These are phyloP conservation scores for Tetranychus piercei DNA, from an alignment of 2,888 invertebrate genomes.

Conservation along the genomic window DNA sequence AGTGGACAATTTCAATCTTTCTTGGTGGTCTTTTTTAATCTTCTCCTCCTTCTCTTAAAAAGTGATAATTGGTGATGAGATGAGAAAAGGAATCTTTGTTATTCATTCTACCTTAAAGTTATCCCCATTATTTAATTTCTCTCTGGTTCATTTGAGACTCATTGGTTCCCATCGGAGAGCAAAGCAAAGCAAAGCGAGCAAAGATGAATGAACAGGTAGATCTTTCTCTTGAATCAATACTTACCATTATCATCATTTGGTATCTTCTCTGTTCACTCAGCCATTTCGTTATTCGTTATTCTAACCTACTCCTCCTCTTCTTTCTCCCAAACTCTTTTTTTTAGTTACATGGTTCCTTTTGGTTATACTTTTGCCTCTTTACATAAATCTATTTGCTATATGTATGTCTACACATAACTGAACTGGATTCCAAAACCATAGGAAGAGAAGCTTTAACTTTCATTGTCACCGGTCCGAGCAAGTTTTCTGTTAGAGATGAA, in stretches of 20 bases:
- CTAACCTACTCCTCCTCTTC: neutral
- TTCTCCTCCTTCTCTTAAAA: neutral
- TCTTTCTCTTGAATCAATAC: neutral
- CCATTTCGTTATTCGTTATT: neutral
- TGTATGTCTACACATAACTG: neutral
- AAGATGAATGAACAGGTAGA: neutral
- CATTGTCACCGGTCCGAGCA: too few relatives aligned
- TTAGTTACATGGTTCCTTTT: neutral
- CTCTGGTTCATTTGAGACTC: neutral
- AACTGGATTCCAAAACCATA: neutral
- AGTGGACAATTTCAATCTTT: neutral
- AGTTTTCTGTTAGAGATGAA: too few relatives aligned
- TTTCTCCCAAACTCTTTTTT: neutral
- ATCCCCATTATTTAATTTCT: neutral
- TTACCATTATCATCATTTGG: neutral
- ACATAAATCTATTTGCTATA: neutral
- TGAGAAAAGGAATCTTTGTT: neutral
- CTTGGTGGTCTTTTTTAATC: neutral
- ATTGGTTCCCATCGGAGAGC: neutral
- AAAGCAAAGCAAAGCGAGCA: neutral
- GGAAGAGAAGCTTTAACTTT: neutral
- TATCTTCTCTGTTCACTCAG: neutral
- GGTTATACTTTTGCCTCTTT: neutral
- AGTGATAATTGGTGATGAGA: neutral
- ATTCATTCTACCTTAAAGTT: neutral